Percentiles rank a stretch among this genome's conserved stretches.
phyloP scores from a whole-genome alignment of 2,888 invertebrate genomes.

The Anoplius nigerrimus region DNA sequence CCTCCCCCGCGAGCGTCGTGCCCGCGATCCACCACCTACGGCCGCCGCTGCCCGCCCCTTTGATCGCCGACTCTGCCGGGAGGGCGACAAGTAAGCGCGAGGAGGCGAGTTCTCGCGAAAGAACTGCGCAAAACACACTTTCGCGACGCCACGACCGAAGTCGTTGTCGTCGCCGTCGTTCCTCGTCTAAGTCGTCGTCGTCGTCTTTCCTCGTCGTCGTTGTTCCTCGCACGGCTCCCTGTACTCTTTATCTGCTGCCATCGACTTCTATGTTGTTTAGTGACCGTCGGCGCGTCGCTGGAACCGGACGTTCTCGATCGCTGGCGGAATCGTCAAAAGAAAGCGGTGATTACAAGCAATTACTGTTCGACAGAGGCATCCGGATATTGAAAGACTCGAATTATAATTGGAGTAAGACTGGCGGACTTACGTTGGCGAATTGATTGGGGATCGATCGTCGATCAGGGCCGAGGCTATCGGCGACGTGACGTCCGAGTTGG shows the following conservation, averaged over 20 bases:
- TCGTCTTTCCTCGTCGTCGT: conserved; percentile 20
- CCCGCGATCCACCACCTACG: conserved; percentile 49
- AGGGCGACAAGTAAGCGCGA: conserved; percentile 59
- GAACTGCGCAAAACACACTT: conserved; percentile 61
- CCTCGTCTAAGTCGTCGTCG: conserved; percentile 20
- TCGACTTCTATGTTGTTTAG: conserved; percentile 45
- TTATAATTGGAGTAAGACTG: no score
- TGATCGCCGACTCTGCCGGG: conserved; percentile 44
- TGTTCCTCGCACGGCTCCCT: neutral
- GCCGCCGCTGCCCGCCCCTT: conserved; percentile 63
- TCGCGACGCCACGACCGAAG: conserved; percentile 37
- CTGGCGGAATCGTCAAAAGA: no score
- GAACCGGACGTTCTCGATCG: no score
- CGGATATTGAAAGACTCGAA: no score
- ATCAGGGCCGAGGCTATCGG: neutral
- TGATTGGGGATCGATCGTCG: no score
- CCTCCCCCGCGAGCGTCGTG: conserved; percentile 44
- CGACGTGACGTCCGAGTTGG: neutral
- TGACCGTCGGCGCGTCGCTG: conserved; percentile 31
- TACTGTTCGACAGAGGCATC: no score
- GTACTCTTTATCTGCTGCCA: conserved; percentile 19
- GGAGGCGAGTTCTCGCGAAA: conserved; percentile 59
- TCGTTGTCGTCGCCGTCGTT: conserved; percentile 29
- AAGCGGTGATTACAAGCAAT: no score
- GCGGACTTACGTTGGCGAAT: no score